Percentiles rank a stretch among this genome's conserved stretches.
Evolutionary conservation across 2,888 invertebrate genomes (phyloP).

Genomic region (Dinocampus coccinellae): DNA sequence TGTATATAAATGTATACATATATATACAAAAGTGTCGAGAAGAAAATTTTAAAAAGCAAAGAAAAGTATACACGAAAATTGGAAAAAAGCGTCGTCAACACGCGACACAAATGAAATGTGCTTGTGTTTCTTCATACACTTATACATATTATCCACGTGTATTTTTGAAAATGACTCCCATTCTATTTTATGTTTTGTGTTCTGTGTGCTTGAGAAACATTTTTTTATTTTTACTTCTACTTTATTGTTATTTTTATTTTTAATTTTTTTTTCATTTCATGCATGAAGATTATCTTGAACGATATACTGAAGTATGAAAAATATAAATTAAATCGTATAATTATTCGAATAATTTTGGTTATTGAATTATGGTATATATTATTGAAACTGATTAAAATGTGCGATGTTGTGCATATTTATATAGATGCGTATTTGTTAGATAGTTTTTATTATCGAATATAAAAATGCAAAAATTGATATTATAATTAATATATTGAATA

Average conservation of each 20-base stretch:
- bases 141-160: not conserved
- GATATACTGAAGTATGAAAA: no score
- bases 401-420: no score
- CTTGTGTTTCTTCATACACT: not conserved
- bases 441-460: no score
- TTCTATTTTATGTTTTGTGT: not conserved
- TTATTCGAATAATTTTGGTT: no score
- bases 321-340: no score
- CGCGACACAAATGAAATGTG: conserved; percentile 1
- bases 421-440: no score
- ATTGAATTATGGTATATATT: no score
- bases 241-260: no score
- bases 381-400: no score
- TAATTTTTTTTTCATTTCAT: no score
- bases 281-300: conserved; percentile 9
- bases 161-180: not conserved
- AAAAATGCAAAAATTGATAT: no score
- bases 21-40: not conserved
- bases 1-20: not conserved
- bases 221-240: not conserved
- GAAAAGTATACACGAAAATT: conserved; percentile 2
- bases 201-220: not conserved
- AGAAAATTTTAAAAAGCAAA: not conserved
- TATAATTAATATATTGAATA: not conserved
- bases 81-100: not conserved